phyloP scores from a whole-genome alignment of 2,113 vertebrate genomes.

The Glaucidium brasilianum region DNA sequence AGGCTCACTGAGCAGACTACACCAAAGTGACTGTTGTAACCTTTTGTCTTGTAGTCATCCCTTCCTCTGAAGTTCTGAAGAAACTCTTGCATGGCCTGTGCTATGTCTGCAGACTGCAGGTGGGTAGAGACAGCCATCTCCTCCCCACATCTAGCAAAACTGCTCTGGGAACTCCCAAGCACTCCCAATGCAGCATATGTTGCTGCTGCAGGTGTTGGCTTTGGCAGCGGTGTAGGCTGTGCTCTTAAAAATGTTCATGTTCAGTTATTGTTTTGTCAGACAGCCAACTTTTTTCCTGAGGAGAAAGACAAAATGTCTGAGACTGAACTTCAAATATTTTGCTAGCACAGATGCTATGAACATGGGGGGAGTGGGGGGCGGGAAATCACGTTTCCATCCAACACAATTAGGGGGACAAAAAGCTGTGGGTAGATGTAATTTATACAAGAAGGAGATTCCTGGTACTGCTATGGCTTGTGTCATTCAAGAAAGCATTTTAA shows the following conservation, averaged over 20 bases:
- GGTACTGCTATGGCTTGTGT: neutral
- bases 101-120: neutral
- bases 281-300: neutral
- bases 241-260: neutral
- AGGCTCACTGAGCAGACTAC: neutral
- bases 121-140: neutral
- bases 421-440: neutral
- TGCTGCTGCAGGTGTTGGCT: constrained; percentile 8
- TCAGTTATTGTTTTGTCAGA: neutral
- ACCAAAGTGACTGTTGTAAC: neutral
- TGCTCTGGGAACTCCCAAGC: neutral
- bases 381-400: neutral
- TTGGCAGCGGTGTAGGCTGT: neutral
- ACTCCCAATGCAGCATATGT: neutral
- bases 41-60: neutral
- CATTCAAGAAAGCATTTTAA: neutral
- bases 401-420: neutral
- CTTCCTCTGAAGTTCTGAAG: neutral
- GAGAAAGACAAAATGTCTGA: neutral
- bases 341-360: neutral
- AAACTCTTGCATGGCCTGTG: neutral
- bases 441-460: neutral
- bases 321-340: neutral
- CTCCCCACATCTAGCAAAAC: neutral
- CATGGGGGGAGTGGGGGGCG: no score